Base-by-base conservation (phyloP, 2,888 invertebrate species). In the Drosophila limbata region DNA sequence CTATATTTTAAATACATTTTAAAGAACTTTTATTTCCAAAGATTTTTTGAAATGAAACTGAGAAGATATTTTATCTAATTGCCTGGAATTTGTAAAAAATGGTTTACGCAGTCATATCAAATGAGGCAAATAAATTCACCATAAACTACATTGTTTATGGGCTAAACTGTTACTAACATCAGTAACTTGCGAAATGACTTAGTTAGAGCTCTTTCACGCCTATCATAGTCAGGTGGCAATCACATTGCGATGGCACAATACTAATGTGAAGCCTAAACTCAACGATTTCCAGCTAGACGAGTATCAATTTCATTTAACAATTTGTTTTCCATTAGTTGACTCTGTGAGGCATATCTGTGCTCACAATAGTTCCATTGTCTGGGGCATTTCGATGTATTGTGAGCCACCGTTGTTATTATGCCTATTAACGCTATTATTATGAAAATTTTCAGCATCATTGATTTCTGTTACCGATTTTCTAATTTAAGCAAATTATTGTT, bases 371-470 rank as follows among this genome's bases (percentile, higher is more conserved):
- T 37, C 52, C 76, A 82, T 82, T 82, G 82, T 82, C 65, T 70
- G 65, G 13, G 48, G 39, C 52, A 62, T 61, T 62, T 56, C 60
- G 35, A 50, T 48, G 56, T 61, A 44, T 61, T 21, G 59, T 17
- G 50, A 59, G 69, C 72, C 71, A 68, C 68, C 68, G 70, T 78
- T 81, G 80, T 89, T 89, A 88, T 84, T 67, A 87, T 81, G 83
- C 51, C 88, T 72, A 82, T 84, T 85, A 87, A 75, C 83, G 83
- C 89, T 79, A 82, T 88, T 85, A 85, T 89, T 80, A 86, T 86
- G 89, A 86, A 86, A 89, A 90, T 86, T 86, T 90, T 86, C 76
- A 86, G 90, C 86, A 77, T 88, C 86, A 89, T 89, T 88, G 90
- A 86, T 75, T 86, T 89, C 80, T 86, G 86, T 90, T 86, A 86